phyloP scores from a whole-genome alignment of 2,797 vertebrate species.

The Thunnus albacares region DNA sequence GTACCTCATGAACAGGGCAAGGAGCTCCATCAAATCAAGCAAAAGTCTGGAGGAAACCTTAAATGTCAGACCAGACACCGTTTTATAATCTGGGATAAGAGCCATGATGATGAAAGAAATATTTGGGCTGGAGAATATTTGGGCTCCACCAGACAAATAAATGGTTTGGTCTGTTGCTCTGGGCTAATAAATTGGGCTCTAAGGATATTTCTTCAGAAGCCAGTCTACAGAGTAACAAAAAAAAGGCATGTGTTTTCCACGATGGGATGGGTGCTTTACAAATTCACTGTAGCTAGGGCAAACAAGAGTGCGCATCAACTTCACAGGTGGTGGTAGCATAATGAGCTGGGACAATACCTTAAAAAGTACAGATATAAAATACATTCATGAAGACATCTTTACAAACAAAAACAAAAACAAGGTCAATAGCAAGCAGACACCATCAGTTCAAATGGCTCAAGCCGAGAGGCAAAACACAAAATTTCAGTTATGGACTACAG shows the following conservation, averaged over 20 bases:
- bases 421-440: constrained; percentile 59
- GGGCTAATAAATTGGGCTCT: constrained; percentile 21
- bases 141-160: constrained; percentile 23
- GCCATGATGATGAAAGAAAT: constrained; percentile 1
- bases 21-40: constrained; percentile 27
- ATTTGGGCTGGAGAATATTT: neutral
- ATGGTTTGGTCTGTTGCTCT: constrained; percentile 31
- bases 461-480: constrained; percentile 41
- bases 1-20: neutral
- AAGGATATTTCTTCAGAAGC: constrained; percentile 28
- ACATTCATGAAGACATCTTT: constrained; percentile 83
- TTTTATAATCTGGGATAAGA: neutral
- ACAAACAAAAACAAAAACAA: constrained; percentile 52
- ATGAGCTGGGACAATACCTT: constrained; percentile 53
- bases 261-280: constrained; percentile 21
- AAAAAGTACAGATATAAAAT: constrained; percentile 77
- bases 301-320: constrained; percentile 40
- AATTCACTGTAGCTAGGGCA: constrained; percentile 10
- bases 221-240: constrained; percentile 23
- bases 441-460: constrained; percentile 62
- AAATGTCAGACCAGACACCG: constrained; percentile 15
- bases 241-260: constrained; percentile 1
- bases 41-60: constrained; percentile 13
- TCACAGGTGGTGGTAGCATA: constrained; percentile 61
- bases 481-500: constrained; percentile 54